Evolutionary conservation across 1,140 invertebrate genomes (phyloP).

Genomic region (Holcopasites calliopsidis): DNA sequence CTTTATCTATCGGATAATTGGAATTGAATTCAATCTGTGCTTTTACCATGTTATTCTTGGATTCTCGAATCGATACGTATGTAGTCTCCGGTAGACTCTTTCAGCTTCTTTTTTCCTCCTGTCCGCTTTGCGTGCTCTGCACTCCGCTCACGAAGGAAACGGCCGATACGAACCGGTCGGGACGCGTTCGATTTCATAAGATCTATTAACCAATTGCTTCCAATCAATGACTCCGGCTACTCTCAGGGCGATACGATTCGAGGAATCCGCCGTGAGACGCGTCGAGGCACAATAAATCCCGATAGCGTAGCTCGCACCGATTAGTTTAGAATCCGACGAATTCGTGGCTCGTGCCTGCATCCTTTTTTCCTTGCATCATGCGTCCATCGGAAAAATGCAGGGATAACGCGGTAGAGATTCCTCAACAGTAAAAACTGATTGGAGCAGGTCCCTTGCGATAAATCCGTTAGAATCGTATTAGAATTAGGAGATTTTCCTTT

Average conservation of each 20-base stretch:
- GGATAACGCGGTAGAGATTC: neutral
- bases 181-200: conserved; percentile 27
- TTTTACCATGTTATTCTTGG: too few relatives aligned
- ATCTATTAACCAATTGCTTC: conserved; percentile 21
- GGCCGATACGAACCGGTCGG: conserved; percentile 19
- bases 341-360: neutral
- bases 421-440: neutral
- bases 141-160: conserved; percentile 9
- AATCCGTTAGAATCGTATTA: neutral
- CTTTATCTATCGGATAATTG: too few relatives aligned
- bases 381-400: neutral
- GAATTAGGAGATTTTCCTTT: too few relatives aligned
- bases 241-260: neutral
- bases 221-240: conserved; percentile 10
- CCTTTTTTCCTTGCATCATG: neutral
- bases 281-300: neutral
- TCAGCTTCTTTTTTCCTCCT: neutral
- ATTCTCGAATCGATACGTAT: neutral
- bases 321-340: conserved; percentile 5
- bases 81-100: too few relatives aligned
- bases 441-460: neutral
- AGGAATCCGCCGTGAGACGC: neutral
- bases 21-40: too few relatives aligned
- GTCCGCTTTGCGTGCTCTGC: conserved; percentile 9
- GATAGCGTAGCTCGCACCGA: neutral